These are phyloP conservation scores for Gorsachius magnificus DNA, from an alignment of 2,797 vertebrate genomes.

Conservation along the genomic window DNA sequence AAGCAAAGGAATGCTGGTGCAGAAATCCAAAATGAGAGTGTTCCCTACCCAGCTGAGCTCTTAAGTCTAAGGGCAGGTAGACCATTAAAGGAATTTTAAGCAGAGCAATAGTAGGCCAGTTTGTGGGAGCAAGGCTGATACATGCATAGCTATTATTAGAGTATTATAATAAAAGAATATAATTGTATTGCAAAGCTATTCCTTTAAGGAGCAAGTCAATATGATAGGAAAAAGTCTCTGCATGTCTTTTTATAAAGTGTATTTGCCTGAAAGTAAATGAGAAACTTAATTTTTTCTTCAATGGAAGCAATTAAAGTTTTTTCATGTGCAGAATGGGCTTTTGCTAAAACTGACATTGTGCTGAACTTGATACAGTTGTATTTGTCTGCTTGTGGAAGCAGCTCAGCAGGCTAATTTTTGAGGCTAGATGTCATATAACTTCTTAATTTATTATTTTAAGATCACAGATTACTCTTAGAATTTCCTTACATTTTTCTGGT, in stretches of 20 bases:
- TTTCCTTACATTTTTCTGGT: background rate
- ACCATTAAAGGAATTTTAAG: background rate
- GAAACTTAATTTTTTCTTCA: background rate
- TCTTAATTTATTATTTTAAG: background rate
- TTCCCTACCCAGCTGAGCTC: background rate
- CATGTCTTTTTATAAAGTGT: background rate
- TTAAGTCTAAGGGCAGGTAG: background rate
- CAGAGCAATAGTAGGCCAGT: background rate
- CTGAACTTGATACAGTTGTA: background rate
- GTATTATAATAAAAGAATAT: background rate
- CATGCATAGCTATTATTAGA: background rate
- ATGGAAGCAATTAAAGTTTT: background rate
- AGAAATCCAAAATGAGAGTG: background rate
- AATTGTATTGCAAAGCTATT: background rate
- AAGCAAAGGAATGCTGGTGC: background rate
- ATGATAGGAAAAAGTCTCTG: background rate
- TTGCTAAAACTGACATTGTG: background rate
- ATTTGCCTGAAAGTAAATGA: background rate
- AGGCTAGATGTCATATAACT: background rate
- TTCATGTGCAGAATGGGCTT: background rate
- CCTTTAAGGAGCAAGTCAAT: background rate
- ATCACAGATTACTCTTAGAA: background rate
- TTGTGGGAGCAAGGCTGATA: background rate
- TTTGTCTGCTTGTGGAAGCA: background rate
- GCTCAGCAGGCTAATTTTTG: background rate